Evolutionary conservation across 2,888 invertebrate species (phyloP), one percentile per base, ranked within the genome.

Genomic region (Agrochola circellaris): DNA sequence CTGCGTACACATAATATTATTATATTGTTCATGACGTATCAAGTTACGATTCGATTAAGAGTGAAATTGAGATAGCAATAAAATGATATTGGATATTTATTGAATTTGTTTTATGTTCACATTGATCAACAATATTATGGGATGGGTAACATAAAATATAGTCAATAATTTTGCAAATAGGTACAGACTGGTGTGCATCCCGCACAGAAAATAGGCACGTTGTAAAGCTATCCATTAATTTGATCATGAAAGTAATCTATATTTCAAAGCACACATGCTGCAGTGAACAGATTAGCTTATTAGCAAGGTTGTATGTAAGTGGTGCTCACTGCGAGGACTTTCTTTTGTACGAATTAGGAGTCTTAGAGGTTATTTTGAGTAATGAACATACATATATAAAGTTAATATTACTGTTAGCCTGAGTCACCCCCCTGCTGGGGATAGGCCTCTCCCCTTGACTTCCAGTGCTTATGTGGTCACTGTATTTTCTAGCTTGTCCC

Each of bases 101-200:
- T 60, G 15, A 30, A 51, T 62, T 34, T 54, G 5, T 77, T 71
- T 68, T 26, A 72, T 68, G 11, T 42, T 56, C 54, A 48, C 11
- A 56, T 60, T 54, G 54, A 81, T 66, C 20, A 48, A 15, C 1
- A 2, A 48, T 79, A 74, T 74, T 58, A 51, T 58, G 42, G 45
- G 42, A 66, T 34, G 13, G 38, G 38, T 66, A 23, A 58, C 8
- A 51, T 51, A 9, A 45, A 48, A 20, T 30, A 26, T 0, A 23
- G 9, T 56, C 30, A 30, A 69, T 69, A 34, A 51, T 13, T 54
- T 69, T 45, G 42, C 15, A n/a, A 34, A 38, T n/a, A 26, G 4
- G 23, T 48, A 38, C 0, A 30, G 23, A 51, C 17, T n/a, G 4
- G 48, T 48, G 8, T 75, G 23, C 38, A 30, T 60, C 48, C 8